Conservation (phyloP, 1,140 invertebrate species). For the Lepidotrigona ventralis region DNA sequence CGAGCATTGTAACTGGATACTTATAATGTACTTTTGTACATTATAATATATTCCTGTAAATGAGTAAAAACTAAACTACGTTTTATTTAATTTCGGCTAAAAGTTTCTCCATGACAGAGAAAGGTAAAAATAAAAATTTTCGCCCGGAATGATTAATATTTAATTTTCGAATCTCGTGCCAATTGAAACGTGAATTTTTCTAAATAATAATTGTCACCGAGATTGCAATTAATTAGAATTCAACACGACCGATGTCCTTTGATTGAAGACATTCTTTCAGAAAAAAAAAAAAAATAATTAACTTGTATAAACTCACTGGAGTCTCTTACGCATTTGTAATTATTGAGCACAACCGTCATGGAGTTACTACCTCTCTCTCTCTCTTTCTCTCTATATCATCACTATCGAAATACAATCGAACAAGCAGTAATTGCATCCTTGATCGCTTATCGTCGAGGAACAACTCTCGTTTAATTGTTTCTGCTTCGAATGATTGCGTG, state of each 20-base stretch:
- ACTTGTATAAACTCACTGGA: no score
- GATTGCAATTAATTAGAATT: background rate
- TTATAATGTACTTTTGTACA: no score
- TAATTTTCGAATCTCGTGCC: no score
- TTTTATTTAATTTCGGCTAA: no score
- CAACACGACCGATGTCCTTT: background rate
- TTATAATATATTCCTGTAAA: no score
- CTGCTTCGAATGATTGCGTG: constrained; percentile 18
- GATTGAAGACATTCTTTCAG: background rate
- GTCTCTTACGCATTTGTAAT: background rate
- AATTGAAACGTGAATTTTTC: background rate
- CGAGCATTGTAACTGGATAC: no score
- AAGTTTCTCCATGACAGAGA: no score
- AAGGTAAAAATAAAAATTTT: no score
- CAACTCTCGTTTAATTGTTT: constrained; percentile 32
- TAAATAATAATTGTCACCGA: background rate
- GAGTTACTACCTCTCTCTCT: background rate
- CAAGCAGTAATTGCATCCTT: constrained; percentile 20
- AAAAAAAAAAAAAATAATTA: background rate
- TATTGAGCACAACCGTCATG: background rate
- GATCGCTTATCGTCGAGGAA: constrained; percentile 28
- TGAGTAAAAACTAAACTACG: no score
- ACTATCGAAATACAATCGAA: constrained; percentile 30
- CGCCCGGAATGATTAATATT: no score
- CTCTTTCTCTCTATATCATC: background rate